phyloP scores from a whole-genome alignment of 2,113 vertebrate species.

The Hippocampus comes region DNA sequence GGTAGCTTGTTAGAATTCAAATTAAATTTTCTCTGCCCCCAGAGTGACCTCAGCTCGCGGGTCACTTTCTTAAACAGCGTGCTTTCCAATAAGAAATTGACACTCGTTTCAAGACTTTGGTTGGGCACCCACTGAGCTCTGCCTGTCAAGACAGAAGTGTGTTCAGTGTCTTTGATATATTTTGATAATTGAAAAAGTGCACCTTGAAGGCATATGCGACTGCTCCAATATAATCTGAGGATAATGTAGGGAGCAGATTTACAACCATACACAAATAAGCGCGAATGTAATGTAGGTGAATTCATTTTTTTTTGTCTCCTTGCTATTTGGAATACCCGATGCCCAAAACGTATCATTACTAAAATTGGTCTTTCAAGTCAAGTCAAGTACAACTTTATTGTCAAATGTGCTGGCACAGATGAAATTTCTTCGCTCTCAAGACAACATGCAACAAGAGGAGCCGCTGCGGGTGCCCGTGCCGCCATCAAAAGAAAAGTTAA shows the following conservation, averaged over 20 bases:
- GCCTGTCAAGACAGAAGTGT: slow-evolving; percentile 48
- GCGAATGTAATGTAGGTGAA: background rate
- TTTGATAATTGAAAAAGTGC: slow-evolving; percentile 70
- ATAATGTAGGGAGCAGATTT: slow-evolving; percentile 54
- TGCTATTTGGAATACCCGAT: too few relatives aligned
- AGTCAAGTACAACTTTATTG: too few relatives aligned
- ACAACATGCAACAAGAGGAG: too few relatives aligned
- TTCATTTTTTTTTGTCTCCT: too few relatives aligned
- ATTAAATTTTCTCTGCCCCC: slow-evolving; percentile 69
- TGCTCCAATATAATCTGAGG: slow-evolving; percentile 30
- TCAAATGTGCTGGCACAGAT: too few relatives aligned
- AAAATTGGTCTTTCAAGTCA: too few relatives aligned
- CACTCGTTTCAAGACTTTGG: slow-evolving; percentile 64
- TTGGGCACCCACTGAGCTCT: slow-evolving; percentile 51
- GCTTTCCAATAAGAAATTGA: slow-evolving; percentile 65
- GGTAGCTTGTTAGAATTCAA: slow-evolving; percentile 76
- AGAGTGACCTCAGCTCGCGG: slow-evolving; percentile 51
- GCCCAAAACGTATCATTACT: too few relatives aligned
- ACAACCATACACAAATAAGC: slow-evolving; percentile 55
- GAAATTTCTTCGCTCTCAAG: too few relatives aligned
- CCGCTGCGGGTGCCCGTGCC: too few relatives aligned
- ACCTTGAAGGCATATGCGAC: slow-evolving; percentile 52
- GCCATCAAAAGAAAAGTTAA: too few relatives aligned
- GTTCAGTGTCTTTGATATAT: slow-evolving; percentile 46
- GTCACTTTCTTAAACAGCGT: slow-evolving; percentile 20